A percentile compares a stretch with the other conserved stretches of the same genome.
Evolutionary conservation across 2,113 vertebrate species (phyloP).

Genomic region (Anoura caudifer): DNA sequence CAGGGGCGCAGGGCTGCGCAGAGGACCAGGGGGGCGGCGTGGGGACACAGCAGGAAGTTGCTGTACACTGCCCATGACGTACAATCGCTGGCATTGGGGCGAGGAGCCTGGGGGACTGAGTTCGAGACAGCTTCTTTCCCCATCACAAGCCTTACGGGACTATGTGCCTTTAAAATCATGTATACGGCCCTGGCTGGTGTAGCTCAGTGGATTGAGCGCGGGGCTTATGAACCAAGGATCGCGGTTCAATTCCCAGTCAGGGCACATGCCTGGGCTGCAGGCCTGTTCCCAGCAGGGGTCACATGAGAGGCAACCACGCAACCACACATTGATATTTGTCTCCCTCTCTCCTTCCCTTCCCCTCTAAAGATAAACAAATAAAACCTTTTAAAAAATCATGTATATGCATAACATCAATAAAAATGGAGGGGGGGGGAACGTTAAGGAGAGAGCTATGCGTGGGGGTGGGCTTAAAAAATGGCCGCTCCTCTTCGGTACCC

Average conservation of each 20-base stretch:
- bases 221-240: no score
- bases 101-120: not conserved
- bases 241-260: no score
- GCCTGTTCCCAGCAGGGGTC: no score
- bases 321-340: no score
- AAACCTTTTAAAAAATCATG: no score
- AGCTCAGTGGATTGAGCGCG: no score
- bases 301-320: no score
- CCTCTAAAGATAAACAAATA: no score
- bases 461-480: not conserved
- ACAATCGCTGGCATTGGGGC: not conserved
- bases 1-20: rapidly evolving
- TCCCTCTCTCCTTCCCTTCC: no score
- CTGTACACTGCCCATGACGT: rapidly evolving
- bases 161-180: not conserved
- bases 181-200: no score
- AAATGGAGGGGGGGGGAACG: not conserved
- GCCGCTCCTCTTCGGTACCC: rapidly evolving
- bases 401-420: not conserved
- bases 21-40: rapidly evolving
- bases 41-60: not conserved
- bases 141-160: not conserved
- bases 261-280: no score
- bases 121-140: not conserved
- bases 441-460: not conserved